These are phyloP conservation scores for Anabacerthia variegaticeps DNA, from an alignment of 2,797 vertebrate genomes.

Conservation along the genomic window DNA sequence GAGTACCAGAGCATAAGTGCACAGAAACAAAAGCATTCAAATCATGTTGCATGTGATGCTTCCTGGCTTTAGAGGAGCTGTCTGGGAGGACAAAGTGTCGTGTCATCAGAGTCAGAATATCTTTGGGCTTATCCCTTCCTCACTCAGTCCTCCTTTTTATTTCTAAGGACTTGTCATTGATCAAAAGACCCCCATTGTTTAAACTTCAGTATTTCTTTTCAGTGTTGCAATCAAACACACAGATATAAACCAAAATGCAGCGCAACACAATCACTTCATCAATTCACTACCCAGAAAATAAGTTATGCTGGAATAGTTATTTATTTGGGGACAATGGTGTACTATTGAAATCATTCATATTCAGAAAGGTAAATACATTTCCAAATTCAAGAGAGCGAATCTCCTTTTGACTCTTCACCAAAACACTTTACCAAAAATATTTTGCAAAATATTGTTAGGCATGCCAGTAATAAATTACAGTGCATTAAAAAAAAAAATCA, in stretches of 20 bases:
- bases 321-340: not conserved
- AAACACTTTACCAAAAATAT: not conserved
- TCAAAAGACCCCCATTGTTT: not conserved
- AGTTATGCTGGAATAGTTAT: not conserved
- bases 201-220: not conserved
- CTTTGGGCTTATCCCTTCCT: not conserved
- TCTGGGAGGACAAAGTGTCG: not conserved
- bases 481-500: not conserved
- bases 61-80: not conserved
- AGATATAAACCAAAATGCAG: not conserved
- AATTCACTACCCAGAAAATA: not conserved
- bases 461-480: not conserved
- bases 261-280: not conserved
- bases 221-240: not conserved
- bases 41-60: not conserved
- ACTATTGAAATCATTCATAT: not conserved
- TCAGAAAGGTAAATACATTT: not conserved
- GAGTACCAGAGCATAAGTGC: not conserved
- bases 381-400: not conserved
- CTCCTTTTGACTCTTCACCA: not conserved
- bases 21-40: not conserved
- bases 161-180: not conserved
- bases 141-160: not conserved
- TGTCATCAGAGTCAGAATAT: not conserved
- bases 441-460: not conserved